These are phyloP conservation scores for Copsychus sechellarum DNA, from an alignment of 2,113 vertebrate genomes.

Conservation along the genomic window DNA sequence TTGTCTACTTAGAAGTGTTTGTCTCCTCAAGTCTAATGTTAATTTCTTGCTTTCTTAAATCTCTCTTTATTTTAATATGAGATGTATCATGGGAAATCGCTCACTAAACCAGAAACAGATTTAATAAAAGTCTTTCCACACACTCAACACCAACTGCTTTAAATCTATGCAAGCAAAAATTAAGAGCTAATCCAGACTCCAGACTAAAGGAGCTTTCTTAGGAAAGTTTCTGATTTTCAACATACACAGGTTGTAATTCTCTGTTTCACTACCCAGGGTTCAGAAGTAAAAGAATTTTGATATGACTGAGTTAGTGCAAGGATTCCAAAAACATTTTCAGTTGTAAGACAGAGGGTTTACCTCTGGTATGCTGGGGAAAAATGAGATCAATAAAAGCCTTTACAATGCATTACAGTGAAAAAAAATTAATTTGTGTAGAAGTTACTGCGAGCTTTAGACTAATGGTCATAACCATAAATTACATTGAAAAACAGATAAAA, in stretches of 20 bases:
- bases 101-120: neutral
- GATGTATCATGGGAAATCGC: neutral
- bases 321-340: slow-evolving; percentile 53
- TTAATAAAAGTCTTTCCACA: neutral
- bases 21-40: neutral
- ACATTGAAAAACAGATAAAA: slow-evolving; percentile 61
- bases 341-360: slow-evolving; percentile 12
- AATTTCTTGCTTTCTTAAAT: neutral
- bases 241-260: neutral
- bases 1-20: neutral
- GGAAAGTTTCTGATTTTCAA: neutral
- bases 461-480: slow-evolving; percentile 60
- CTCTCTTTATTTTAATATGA: neutral
- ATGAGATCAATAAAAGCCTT: slow-evolving; percentile 54
- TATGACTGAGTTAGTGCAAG: neutral
- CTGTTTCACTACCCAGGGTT: neutral
- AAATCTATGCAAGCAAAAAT: neutral
- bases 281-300: neutral
- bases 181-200: neutral
- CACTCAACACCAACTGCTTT: neutral
- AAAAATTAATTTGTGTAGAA: slow-evolving; percentile 64
- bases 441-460: slow-evolving; percentile 57
- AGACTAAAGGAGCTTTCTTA: neutral
- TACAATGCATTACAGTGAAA: slow-evolving; percentile 26
- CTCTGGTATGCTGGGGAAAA: neutral